Evolutionary conservation across 2,113 vertebrate genomes (phyloP).

Genomic region (Oxyura jamaicensis): DNA sequence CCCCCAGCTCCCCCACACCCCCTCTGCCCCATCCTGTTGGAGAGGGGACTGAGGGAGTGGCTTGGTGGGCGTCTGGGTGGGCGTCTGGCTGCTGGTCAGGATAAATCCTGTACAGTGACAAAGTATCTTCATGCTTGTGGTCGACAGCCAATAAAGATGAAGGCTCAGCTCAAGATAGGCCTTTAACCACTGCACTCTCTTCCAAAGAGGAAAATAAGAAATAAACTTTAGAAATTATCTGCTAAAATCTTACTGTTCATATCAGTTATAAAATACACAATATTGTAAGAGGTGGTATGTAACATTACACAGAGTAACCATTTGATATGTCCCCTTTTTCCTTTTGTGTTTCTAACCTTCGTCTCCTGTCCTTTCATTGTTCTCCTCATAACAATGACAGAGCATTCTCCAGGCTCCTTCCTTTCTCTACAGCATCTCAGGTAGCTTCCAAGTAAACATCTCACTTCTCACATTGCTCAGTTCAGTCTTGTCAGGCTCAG

Average conservation of each 20-base stretch:
- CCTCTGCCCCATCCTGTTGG: no score
- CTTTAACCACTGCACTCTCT: background rate
- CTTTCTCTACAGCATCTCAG: background rate
- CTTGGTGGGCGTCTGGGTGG: background rate
- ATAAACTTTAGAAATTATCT: background rate
- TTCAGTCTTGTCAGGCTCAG: background rate
- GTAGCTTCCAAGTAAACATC: background rate
- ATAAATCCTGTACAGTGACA: background rate
- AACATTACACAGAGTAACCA: background rate
- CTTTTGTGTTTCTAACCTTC: background rate
- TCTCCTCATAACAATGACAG: background rate
- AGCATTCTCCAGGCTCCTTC: background rate
- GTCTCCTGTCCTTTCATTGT: background rate
- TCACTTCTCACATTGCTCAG: background rate
- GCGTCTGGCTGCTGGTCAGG: background rate
- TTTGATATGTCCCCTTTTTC: background rate
- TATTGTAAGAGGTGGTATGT: background rate
- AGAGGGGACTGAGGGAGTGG: background rate
- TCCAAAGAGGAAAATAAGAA: background rate
- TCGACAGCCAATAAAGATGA: background rate
- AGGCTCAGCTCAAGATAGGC: background rate
- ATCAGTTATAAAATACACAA: background rate
- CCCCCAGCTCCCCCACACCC: no score
- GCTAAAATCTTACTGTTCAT: background rate
- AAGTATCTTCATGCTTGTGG: background rate